Evolutionary conservation across 2,888 invertebrate species (phyloP).

Genomic region (Harpalus rufipes): DNA sequence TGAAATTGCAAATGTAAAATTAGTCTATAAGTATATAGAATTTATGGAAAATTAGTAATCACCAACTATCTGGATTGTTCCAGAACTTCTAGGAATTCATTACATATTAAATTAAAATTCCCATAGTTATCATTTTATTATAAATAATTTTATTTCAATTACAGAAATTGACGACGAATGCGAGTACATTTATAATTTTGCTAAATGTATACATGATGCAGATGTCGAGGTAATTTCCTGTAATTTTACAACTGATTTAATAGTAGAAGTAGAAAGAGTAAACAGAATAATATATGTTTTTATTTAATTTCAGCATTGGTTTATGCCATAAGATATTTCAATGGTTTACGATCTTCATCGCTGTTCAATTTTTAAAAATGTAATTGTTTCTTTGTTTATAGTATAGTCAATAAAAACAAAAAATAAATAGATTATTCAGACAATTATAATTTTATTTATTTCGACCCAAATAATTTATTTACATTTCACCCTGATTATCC

Average conservation of each 20-base stretch:
- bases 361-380: neutral
- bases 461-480: constrained; percentile 44
- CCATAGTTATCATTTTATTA: constrained; percentile 62
- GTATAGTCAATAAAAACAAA: constrained; percentile 9
- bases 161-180: constrained; percentile 72
- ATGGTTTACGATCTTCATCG: neutral
- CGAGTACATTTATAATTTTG: constrained; percentile 73
- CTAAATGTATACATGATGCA: constrained; percentile 71
- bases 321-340: constrained; percentile 57
- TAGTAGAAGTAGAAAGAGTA: neutral
- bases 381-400: neutral
- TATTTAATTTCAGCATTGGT: constrained; percentile 67
- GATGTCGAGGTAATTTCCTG: constrained; percentile 71
- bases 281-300: too few relatives aligned
- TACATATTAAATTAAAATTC: constrained; percentile 4
- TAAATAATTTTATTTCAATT: neutral
- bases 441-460: constrained; percentile 26
- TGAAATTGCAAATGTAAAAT: too few relatives aligned
- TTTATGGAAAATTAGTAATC: neutral
- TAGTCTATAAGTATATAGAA: neutral
- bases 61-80: neutral
- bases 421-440: constrained; percentile 15
- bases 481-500: constrained; percentile 28
- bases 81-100: neutral
- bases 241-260: neutral